Conservation (phyloP, 2,113 vertebrate genomes). For the Chamaetylas fuelleborni region DNA sequence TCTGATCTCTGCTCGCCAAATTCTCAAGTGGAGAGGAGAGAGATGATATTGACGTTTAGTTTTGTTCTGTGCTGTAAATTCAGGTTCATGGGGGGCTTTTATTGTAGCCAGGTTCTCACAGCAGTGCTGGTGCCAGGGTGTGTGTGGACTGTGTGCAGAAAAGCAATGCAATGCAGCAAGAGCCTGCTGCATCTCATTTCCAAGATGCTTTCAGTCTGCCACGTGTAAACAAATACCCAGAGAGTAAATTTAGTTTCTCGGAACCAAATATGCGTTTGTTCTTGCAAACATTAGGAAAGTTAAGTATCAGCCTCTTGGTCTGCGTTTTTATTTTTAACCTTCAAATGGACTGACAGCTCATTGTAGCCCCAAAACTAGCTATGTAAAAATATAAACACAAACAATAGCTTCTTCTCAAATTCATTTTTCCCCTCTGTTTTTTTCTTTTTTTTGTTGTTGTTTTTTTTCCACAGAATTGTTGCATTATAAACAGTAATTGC, state of each 20-base stretch:
- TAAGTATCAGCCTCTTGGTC: neutral
- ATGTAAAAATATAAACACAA: neutral
- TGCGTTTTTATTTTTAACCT: neutral
- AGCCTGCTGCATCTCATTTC: neutral
- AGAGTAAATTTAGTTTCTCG: neutral
- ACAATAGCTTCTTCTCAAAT: constrained; percentile 6
- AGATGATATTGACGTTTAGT: neutral
- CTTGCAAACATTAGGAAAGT: neutral
- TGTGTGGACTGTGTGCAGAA: neutral
- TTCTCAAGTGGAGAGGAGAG: neutral
- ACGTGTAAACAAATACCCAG: constrained; percentile 10
- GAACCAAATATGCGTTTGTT: neutral
- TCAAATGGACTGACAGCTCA: neutral
- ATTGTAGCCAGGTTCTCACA: neutral
- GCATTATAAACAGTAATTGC: constrained; percentile 37
- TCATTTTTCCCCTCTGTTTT: neutral
- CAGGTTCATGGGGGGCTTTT: neutral
- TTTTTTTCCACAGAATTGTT: constrained; percentile 27
- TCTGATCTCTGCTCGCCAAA: neutral
- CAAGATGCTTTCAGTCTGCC: neutral
- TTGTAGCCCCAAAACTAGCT: neutral
- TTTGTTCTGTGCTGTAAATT: neutral
- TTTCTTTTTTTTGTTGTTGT: no score
- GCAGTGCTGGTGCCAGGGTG: neutral
- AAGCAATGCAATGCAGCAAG: neutral